Evolutionary conservation across 2,888 invertebrate genomes (phyloP).

Genomic region (Galerucella pusilla): DNA sequence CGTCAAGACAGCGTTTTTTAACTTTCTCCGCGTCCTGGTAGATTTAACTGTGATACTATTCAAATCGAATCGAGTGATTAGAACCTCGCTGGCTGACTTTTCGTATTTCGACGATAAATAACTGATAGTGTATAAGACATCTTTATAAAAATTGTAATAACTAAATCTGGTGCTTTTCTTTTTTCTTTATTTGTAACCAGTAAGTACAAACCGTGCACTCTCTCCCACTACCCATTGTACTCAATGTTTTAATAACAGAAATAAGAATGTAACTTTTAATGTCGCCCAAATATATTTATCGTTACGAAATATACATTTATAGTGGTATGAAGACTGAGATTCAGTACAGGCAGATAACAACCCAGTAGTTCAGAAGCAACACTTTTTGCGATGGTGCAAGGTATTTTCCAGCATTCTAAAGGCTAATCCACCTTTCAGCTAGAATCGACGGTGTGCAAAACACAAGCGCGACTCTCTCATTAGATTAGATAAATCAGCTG

Average conservation of each 20-base stretch:
- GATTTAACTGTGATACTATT: slow-evolving; percentile 19
- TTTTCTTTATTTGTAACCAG: slow-evolving; percentile 2
- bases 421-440: no score
- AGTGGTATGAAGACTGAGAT: no score
- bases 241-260: not conserved
- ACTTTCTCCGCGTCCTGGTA: not conserved
- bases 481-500: no score
- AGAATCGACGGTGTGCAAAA: no score
- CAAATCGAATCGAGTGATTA: slow-evolving; percentile 10
- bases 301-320: no score
- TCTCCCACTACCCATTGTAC: not conserved
- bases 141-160: slow-evolving; percentile 24
- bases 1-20: no score
- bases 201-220: slow-evolving; percentile 15
- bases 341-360: no score
- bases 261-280: not conserved
- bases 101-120: slow-evolving; percentile 17
- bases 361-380: no score
- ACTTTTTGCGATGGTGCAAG: no score
- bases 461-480: no score
- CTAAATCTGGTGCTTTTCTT: slow-evolving; percentile 33
- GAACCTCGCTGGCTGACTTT: not conserved
- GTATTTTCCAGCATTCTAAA: no score
- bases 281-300: not conserved
- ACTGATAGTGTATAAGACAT: slow-evolving; percentile 21